A percentile compares a stretch with the other conserved stretches of the same genome.
Conservation (phyloP, 2,113 vertebrate species). For the Corvus hawaiiensis region DNA sequence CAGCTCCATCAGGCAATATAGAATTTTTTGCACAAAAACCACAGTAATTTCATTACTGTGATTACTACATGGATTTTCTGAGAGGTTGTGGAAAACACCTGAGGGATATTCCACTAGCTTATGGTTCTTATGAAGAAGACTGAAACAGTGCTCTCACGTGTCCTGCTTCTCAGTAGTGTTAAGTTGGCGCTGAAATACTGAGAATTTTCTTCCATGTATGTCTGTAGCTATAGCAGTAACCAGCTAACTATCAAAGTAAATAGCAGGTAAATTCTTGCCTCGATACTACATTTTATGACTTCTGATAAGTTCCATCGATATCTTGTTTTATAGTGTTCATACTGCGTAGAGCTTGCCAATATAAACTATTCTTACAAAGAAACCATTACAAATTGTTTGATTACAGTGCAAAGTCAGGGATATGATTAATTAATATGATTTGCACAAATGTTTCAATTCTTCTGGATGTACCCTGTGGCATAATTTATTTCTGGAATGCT, state of each 20-base stretch:
- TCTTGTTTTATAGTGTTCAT: background rate
- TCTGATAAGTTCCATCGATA: background rate
- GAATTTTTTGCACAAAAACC: background rate
- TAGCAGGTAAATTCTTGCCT: background rate
- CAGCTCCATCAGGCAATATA: background rate
- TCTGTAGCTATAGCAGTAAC: background rate
- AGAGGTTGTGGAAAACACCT: background rate
- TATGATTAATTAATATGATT: background rate
- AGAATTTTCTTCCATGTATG: background rate
- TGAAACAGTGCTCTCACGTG: rapidly evolving
- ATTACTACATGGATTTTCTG: background rate
- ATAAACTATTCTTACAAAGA: background rate
- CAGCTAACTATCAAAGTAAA: background rate
- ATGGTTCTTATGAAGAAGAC: background rate
- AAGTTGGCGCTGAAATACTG: background rate
- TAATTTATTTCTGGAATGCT: background rate
- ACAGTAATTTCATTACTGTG: background rate
- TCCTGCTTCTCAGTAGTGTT: background rate
- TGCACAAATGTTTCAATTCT: background rate
- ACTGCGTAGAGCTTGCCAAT: background rate
- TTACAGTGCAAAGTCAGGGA: background rate
- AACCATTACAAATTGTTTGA: background rate
- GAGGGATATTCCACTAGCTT: background rate
- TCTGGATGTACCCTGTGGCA: background rate
- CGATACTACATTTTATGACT: background rate